Evolutionary conservation across 2,888 invertebrate genomes (phyloP).

Genomic region (Pandemis heparana): DNA sequence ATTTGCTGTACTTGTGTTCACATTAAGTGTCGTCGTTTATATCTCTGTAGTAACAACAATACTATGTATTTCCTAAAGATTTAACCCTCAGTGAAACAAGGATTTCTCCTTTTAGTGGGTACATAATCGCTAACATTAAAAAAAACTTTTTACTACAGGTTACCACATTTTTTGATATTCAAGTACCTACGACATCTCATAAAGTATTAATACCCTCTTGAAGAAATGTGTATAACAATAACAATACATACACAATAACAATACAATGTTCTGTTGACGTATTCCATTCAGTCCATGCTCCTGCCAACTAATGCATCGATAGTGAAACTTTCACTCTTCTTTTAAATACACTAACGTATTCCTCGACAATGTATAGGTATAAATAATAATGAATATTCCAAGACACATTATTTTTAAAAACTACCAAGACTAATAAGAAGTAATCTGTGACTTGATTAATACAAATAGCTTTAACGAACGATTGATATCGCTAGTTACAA

Average conservation of each 20-base stretch:
- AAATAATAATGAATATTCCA: conserved; percentile 9
- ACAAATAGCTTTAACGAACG: conserved; percentile 33
- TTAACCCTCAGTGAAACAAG: background rate
- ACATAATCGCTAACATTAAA: background rate
- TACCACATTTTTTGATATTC: background rate
- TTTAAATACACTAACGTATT: conserved; percentile 12
- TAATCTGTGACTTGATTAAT: background rate
- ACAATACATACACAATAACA: background rate
- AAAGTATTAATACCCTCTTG: background rate
- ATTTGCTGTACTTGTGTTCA: conserved; percentile 36
- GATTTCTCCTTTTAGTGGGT: background rate
- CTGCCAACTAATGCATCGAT: conserved; percentile 41
- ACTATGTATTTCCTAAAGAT: background rate
- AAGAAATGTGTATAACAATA: background rate
- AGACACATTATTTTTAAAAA: background rate
- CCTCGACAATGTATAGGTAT: no score
- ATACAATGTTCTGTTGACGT: background rate
- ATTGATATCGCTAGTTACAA: conserved; percentile 32
- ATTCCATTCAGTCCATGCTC: background rate
- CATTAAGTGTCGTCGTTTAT: background rate
- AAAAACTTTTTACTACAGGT: background rate
- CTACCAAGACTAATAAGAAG: background rate
- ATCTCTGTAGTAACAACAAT: background rate
- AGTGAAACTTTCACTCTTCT: conserved; percentile 66
- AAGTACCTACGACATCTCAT: background rate